Percentiles rank a stretch among this genome's conserved stretches.
Evolutionary conservation across 2,113 vertebrate genomes (phyloP).

Genomic region (Toxotes jaculatrix): DNA sequence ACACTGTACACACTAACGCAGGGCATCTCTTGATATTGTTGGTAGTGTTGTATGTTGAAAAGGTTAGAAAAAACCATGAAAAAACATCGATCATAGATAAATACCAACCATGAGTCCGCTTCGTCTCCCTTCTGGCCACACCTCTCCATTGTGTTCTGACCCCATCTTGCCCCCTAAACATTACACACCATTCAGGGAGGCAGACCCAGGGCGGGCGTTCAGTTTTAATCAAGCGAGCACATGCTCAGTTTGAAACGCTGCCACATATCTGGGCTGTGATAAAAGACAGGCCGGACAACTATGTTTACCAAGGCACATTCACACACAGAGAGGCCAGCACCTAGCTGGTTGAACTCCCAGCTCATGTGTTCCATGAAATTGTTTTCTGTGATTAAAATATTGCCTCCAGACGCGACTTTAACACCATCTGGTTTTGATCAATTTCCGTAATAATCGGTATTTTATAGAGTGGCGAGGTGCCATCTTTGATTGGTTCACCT

Average conservation of each 20-base stretch:
- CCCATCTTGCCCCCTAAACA: not conserved
- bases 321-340: not conserved
- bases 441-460: conserved; percentile 7
- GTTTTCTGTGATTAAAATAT: conserved; percentile 22
- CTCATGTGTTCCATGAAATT: not conserved
- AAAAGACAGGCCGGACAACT: not conserved
- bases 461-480: not conserved
- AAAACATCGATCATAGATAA: not conserved
- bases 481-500: no score
- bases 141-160: not conserved
- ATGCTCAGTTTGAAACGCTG: conserved; percentile 44
- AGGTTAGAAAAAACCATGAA: not conserved
- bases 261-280: conserved; percentile 38
- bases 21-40: no score
- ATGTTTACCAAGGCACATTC: not conserved
- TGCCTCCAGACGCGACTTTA: conserved; percentile 10
- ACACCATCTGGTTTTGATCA: conserved; percentile 8
- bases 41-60: no score
- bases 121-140: conserved; percentile 17
- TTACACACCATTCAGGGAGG: not conserved
- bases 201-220: not conserved
- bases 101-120: not conserved
- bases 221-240: conserved; percentile 48
- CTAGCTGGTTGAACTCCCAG: not conserved
- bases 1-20: no score